These are phyloP conservation scores for Pimephales promelas DNA, from an alignment of 2,113 vertebrate genomes.

Conservation along the genomic window DNA sequence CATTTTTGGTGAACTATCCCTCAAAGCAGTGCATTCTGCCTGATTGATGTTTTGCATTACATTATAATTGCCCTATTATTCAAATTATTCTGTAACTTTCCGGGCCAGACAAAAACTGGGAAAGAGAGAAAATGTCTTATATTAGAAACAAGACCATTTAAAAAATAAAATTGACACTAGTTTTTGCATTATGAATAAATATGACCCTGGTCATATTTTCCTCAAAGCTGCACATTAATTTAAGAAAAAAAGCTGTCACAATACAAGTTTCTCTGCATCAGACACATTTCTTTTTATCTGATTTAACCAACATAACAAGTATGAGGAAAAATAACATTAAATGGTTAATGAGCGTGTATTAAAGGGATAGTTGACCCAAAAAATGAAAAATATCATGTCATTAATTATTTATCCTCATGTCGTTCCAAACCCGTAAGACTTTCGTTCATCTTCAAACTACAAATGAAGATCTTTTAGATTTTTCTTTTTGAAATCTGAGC, in stretches of 20 bases:
- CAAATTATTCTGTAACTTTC: not conserved
- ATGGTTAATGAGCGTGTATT: too few species aligned
- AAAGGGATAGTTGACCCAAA: too few species aligned
- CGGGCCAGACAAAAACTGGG: not conserved
- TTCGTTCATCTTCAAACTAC: too few species aligned
- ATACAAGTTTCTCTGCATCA: not conserved
- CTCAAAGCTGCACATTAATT: not conserved
- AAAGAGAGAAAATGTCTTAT: not conserved
- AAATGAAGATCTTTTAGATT: too few species aligned
- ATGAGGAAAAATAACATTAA: not conserved
- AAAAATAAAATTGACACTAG: too few species aligned
- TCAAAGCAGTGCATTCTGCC: not conserved
- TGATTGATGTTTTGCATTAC: constrained; percentile 9
- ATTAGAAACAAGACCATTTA: not conserved
- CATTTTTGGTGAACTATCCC: not conserved
- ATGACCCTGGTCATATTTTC: not conserved
- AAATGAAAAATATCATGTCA: too few species aligned
- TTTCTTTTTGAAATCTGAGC: too few species aligned
- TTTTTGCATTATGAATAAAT: not conserved
- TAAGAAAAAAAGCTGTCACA: not conserved
- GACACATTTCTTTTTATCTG: not conserved
- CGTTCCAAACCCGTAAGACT: too few species aligned
- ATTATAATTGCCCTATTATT: not conserved
- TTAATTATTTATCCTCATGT: too few species aligned
- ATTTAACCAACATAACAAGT: not conserved